Base-by-base conservation (phyloP, 2,888 invertebrate genomes). In the Mycalesis mineus region DNA sequence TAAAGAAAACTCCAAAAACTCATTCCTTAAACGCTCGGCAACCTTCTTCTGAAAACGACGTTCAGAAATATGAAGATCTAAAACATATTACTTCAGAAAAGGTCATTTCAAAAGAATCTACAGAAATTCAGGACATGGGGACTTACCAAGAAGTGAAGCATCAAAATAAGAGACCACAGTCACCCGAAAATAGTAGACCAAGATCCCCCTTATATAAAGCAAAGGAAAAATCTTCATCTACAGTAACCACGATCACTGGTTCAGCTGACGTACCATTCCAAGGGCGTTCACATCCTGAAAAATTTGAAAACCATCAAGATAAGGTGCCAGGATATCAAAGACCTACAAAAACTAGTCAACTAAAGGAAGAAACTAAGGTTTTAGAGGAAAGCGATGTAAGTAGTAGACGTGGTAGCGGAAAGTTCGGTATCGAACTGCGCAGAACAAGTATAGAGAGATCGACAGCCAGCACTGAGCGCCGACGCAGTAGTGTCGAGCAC, bases 391-490 rank as follows among this genome's bases (percentile, higher is more conserved):
- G 63, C 13, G 85, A 84, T 65, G 88, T 91, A 29, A 90, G 90
- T 64, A 91, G 83, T 64, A 80, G 91, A 11, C 81, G 89, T 41
- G 88, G 90, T 22, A 89, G 91, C 47, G 91, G 92, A 1, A 94
- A 94, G 71, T 95, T 94, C 71, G 94, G 94, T 33, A 92, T 94
- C 7, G 93, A 93, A 50, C 81, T 93, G 29, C 91, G 91, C 28
- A 88, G 91, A 58, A 92, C 92, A 1, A 91, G 92, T 66, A 85
- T 90, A 7, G 91, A 91, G 63, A 82, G 89, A 63, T 80, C 84
- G 1, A 80, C 87, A 6, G 74, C 75, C n/a, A 88, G 84, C 62
- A 85, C 83, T 56, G 85, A 88, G 65, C 76, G 85, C 54, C 84
- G 90, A 55, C 84, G 87, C 36, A 83, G 88, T 68, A 88, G 90